A percentile compares a stretch with the other conserved stretches of the same genome.
Conservation (phyloP, 2,797 vertebrate species). For the Mus minutoides region DNA sequence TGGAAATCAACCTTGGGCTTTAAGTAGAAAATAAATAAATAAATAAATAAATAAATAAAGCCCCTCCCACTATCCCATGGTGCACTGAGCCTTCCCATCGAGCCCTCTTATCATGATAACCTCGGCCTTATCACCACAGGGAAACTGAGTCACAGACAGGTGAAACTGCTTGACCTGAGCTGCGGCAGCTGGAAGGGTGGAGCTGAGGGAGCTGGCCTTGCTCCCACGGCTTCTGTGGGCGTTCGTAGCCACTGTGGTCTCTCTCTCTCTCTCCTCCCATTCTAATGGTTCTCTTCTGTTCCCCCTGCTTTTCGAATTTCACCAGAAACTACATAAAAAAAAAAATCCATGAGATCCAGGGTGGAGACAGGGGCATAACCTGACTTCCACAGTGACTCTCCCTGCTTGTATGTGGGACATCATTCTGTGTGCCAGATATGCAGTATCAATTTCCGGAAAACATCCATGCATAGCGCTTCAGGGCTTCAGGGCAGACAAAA, state of each 20-base stretch:
- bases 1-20: not conserved
- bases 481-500: not conserved
- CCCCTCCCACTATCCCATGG: no score
- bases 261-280: not conserved
- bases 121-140: not conserved
- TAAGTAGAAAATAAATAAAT: not conserved
- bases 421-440: accelerated
- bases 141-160: not conserved
- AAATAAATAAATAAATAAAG: not conserved
- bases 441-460: not conserved
- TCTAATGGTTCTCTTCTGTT: not conserved
- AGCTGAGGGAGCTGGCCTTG: not conserved
- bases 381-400: not conserved
- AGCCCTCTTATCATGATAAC: not conserved
- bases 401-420: not conserved
- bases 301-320: not conserved
- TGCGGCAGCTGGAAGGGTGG: not conserved
- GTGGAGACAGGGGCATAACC: accelerated
- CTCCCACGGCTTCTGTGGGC: not conserved
- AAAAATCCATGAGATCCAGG: not conserved
- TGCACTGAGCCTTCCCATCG: not conserved
- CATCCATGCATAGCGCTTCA: not conserved
- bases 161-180: not conserved
- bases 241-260: accelerated
- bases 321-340: not conserved